A percentile compares a stretch with the other conserved stretches of the same genome.
Conservation (phyloP, 2,113 vertebrate genomes). For the Pantherophis guttatus region DNA sequence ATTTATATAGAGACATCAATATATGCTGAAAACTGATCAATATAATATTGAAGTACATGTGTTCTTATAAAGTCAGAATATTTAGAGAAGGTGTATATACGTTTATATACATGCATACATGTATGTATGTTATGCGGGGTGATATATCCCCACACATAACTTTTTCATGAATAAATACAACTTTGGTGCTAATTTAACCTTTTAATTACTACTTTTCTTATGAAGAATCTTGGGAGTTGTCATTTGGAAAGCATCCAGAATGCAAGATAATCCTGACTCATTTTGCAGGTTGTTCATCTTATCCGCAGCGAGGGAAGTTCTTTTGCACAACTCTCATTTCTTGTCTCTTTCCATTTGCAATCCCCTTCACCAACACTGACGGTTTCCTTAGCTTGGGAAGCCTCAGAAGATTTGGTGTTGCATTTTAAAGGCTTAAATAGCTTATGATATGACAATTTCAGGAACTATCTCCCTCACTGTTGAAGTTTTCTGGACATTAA, state of each 20-base stretch:
- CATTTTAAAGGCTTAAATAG: background rate
- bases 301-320: background rate
- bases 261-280: background rate
- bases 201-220: background rate
- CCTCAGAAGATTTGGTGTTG: background rate
- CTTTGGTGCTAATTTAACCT: background rate
- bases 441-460: background rate
- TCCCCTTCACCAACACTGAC: background rate
- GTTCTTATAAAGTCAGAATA: background rate
- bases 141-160: background rate
- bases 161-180: background rate
- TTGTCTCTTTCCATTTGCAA: background rate
- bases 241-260: background rate
- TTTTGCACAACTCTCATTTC: background rate
- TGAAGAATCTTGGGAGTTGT: background rate
- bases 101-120: background rate
- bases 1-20: background rate
- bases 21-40: background rate
- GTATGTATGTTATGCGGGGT: no score
- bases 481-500: background rate
- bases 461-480: background rate
- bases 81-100: background rate
- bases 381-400: background rate
- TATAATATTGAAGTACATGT: background rate
- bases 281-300: background rate